Evolutionary conservation across 2,888 invertebrate species (phyloP).

Genomic region (Salpingus planirostris): DNA sequence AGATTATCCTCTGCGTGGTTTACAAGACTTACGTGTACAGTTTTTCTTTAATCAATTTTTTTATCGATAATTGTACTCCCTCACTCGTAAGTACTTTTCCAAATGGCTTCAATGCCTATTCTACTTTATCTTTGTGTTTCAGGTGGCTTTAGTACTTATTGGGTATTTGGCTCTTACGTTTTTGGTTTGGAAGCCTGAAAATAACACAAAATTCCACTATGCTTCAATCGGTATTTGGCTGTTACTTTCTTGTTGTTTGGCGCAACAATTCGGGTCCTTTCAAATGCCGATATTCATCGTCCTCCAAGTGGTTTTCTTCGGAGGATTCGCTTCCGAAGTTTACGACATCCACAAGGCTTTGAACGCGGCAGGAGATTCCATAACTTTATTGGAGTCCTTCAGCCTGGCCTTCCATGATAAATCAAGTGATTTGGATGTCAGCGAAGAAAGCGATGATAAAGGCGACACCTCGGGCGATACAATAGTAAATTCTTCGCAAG

Average conservation of each 20-base stretch:
- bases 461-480: background rate
- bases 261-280: slow-evolving; percentile 65
- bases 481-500: background rate
- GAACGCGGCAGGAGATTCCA: slow-evolving; percentile 31
- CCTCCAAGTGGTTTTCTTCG: slow-evolving; percentile 55
- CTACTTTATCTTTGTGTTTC: slow-evolving; percentile 26
- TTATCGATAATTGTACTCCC: slow-evolving; percentile 34
- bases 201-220: slow-evolving; percentile 56
- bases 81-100: slow-evolving; percentile 32
- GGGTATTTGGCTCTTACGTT: slow-evolving; percentile 64
- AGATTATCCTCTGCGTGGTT: slow-evolving; percentile 49
- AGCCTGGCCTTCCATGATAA: slow-evolving; percentile 26
- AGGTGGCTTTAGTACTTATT: slow-evolving; percentile 59
- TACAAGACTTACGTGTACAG: slow-evolving; percentile 40
- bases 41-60: slow-evolving; percentile 29
- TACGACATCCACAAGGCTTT: slow-evolving; percentile 47
- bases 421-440: slow-evolving; percentile 18
- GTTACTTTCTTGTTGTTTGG: slow-evolving; percentile 62
- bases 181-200: slow-evolving; percentile 66
- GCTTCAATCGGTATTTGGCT: slow-evolving; percentile 69
- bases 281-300: slow-evolving; percentile 67
- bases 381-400: slow-evolving; percentile 25
- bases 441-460: slow-evolving; percentile 10
- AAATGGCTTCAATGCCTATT: too few species aligned
- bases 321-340: slow-evolving; percentile 60